Evolutionary conservation across 2,888 invertebrate species (phyloP), one percentile per base, ranked within the genome.

Genomic region (Podotricha telesiphe): DNA sequence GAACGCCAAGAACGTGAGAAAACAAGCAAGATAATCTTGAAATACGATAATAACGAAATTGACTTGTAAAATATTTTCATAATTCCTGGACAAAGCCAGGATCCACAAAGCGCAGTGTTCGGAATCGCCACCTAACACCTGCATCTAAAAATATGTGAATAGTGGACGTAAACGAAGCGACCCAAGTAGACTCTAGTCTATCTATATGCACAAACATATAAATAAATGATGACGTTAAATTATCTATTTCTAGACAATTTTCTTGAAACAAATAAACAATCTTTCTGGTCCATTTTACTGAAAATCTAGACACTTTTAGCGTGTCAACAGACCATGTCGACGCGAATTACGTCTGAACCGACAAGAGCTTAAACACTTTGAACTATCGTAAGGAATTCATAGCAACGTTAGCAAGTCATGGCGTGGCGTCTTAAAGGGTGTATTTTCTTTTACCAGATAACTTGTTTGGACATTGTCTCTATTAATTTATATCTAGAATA

Each of bases 271-370:
- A 65, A 65, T 56, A 65, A 55, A 65, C 42, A 47, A 13, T 13
- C 28, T 17, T 34, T 45, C 7, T 10, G 62, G 42, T 53, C 45
- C 45, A 40, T 42, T 61, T 51, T 47, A 19, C 58, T 40, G 22
- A 42, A 42, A 51, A 48, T 40, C 59, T 45, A 51, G 20, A 67
- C 50, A 51, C 45, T 67, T 61, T n/a, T 47, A 67, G 51, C 61
- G 53, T 61, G 67, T 67, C 67, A 67, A 62, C 61, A 67, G 42
- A 42, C 22, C 53, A 11, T 17, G 65, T 19, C 48, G 37, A 37
- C 45, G 67, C 53, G 61, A 17, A 10, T 53, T 37, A 55, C 55
- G 55, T 37, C 1, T 17, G 11, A 17, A 37, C 17, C 10, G 55
- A 19, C 34, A 28, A 34, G 10, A 53, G 34, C 50, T 42, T 62